Base-by-base conservation (phyloP, 1,140 invertebrate genomes). In the Micrasema minimum region DNA sequence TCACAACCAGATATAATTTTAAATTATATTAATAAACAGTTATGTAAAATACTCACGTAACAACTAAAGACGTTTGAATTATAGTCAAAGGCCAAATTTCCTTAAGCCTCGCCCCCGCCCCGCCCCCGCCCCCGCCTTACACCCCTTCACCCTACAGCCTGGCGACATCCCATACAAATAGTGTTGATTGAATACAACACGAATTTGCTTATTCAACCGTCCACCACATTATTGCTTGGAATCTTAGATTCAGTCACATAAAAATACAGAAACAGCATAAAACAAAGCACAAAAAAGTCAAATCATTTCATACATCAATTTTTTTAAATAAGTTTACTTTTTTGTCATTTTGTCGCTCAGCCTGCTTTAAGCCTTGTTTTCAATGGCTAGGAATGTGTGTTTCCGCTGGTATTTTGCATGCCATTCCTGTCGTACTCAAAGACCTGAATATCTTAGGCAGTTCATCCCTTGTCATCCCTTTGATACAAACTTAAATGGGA, bases 151-250 rank as follows among this genome's bases (percentile, higher is more conserved):
- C 12, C 2, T 16, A 20, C 16, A 43, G 46, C 37, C 18, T 16
- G 35, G 45, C 23, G 61, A 46, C 66, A 57, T 31, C 66, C 37
- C 16, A 31, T n/a, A 74, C 72, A 74, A 74, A 74, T 67, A 74
- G 62, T 48, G 41, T 74, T 74, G 72, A 74, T 74, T 74, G 72
- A 74, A 74, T 74, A 62, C 72, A 69, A 37, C 48, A 31, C 20
- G 55, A 55, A 70, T 66, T 70, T 57, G 61, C 59, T n/a, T 59
- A 67, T 45, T 64, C 59, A 46, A 26, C 43, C 55, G 43, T 35
- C 57, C 20, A 23, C 51, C 55, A 18, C 65, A 10, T 1, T 53
- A 43, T 59, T 48, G 41, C 10, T 23, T 10, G 55, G 14, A 37
- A 23, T 45, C 38, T 4, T 55, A 41, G 26, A n/a, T n/a, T n/a